A percentile compares a stretch with the other conserved stretches of the same genome.
Evolutionary conservation across 2,113 vertebrate species (phyloP).

Genomic region (Bungarus multicinctus): DNA sequence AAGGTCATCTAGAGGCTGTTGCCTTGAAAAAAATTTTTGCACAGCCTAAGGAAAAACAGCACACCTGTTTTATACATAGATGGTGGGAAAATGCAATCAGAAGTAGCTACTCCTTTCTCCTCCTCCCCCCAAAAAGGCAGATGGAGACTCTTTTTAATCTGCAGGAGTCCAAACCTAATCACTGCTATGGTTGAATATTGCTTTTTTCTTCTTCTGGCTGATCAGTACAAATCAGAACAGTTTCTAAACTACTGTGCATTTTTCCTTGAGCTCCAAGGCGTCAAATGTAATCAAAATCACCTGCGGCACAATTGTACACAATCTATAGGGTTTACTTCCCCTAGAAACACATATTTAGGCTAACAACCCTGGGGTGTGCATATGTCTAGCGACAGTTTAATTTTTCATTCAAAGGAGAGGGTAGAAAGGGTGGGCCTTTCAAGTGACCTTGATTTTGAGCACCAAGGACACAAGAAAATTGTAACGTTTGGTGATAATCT

Average conservation of each 20-base stretch:
- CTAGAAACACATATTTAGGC: background rate
- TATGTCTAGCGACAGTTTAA: background rate
- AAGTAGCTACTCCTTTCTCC: background rate
- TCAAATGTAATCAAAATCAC: background rate
- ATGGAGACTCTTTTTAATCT: background rate
- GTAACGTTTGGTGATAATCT: background rate
- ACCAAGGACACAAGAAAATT: background rate
- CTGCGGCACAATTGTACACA: background rate
- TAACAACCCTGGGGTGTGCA: background rate
- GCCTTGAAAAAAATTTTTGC: background rate
- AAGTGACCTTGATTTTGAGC: slow-evolving; percentile 5
- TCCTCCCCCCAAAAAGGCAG: background rate
- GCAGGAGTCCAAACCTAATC: background rate
- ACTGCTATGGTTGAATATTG: background rate
- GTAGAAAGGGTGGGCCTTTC: background rate
- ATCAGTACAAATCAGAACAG: background rate
- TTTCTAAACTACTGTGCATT: background rate
- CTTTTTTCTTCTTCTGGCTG: background rate
- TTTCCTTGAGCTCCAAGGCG: background rate
- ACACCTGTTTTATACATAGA: background rate
- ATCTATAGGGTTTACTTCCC: background rate
- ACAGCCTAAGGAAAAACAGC: background rate
- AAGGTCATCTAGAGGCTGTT: background rate
- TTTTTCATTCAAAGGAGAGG: background rate
- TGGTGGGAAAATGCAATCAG: background rate